Percentiles rank a stretch among this genome's conserved stretches.
Evolutionary conservation across 1,140 invertebrate genomes (phyloP).

Genomic region (Bombus waltoni): DNA sequence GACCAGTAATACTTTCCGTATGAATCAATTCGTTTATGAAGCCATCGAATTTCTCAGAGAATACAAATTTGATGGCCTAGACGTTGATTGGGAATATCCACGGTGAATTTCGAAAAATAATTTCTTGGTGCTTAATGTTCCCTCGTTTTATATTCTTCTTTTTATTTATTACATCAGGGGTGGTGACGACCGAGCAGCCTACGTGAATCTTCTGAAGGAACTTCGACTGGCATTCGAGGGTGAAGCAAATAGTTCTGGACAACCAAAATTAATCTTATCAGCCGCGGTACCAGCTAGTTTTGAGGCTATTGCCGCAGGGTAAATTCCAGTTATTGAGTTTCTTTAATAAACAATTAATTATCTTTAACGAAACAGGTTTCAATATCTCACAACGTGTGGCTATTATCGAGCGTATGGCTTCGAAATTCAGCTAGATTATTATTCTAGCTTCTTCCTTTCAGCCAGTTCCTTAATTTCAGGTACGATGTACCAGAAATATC

Average conservation of each 20-base stretch:
- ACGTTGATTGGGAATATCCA: constrained; percentile 98
- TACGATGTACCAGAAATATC: constrained; percentile 97
- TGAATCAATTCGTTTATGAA: constrained; percentile 97
- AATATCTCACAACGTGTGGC: too few relatives aligned
- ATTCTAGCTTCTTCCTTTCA: neutral
- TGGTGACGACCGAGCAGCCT: constrained; percentile 91
- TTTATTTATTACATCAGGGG: constrained; percentile 82
- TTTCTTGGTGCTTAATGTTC: neutral
- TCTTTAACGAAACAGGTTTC: too few relatives aligned
- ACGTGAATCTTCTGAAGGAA: constrained; percentile 92
- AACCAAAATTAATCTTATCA: constrained; percentile 91
- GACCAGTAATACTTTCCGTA: constrained; percentile 94
- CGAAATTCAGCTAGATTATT: too few relatives aligned
- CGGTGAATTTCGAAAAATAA: constrained; percentile 81
- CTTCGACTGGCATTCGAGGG: constrained; percentile 94
- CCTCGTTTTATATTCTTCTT: neutral
- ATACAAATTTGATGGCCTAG: constrained; percentile 96
- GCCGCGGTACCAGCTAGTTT: constrained; percentile 96
- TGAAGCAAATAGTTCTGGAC: constrained; percentile 86
- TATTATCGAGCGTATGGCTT: too few relatives aligned
- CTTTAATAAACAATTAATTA: too few relatives aligned
- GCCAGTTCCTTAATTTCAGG: constrained; percentile 70
- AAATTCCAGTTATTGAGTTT: constrained; percentile 52
- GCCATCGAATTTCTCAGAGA: constrained; percentile 95
- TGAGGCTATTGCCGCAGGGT: constrained; percentile 95